These are phyloP conservation scores for Harpalus rubripes DNA, from an alignment of 2,888 invertebrate species.

Conservation along the genomic window DNA sequence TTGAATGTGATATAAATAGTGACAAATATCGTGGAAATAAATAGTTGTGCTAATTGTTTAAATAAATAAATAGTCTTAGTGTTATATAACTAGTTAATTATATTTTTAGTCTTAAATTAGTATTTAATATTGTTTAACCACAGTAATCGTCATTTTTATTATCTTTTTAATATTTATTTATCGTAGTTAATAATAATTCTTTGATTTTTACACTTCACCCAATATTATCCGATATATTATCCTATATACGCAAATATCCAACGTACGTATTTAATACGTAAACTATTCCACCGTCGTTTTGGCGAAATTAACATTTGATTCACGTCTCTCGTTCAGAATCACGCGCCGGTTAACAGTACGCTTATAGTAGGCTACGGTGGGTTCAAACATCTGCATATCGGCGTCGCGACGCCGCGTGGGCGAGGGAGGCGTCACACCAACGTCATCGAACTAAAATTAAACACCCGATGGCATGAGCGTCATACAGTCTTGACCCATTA, in stretches of 20 bases:
- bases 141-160: too few species aligned
- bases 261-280: background rate
- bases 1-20: too few species aligned
- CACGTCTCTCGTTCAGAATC: background rate
- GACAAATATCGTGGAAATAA: too few species aligned
- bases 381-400: constrained; percentile 39
- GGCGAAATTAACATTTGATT: background rate
- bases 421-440: constrained; percentile 17
- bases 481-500: constrained; percentile 40
- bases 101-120: too few species aligned
- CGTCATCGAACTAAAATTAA: constrained; percentile 45
- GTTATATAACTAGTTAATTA: too few species aligned
- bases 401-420: constrained; percentile 29
- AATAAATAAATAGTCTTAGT: too few species aligned
- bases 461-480: background rate
- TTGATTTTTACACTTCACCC: background rate
- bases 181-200: too few species aligned
- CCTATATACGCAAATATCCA: background rate
- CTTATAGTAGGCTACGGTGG: constrained; percentile 13
- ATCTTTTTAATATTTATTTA: too few species aligned
- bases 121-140: too few species aligned
- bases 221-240: background rate
- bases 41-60: too few species aligned
- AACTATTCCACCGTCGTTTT: background rate
- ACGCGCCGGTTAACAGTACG: background rate